Evolutionary conservation across 2,113 vertebrate species (phyloP), one percentile per base, ranked within the genome.

Genomic region (Pogonocichla stellata): DNA sequence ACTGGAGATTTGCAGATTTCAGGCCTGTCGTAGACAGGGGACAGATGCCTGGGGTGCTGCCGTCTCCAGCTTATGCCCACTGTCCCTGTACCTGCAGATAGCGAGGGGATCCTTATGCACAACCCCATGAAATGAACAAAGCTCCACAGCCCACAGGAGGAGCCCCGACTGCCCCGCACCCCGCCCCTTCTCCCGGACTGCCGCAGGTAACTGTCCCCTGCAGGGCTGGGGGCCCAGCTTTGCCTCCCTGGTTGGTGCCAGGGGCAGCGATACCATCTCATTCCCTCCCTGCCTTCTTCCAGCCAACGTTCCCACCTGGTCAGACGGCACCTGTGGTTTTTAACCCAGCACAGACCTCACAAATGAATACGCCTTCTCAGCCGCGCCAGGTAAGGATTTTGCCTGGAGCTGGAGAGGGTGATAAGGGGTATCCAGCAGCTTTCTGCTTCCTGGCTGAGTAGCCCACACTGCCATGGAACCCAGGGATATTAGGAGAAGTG

Each of bases 121-220:
- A 98, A 98, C 98, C 98, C 98, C 98, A 98, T 99, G 99, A 99
- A 99, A 99, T 99, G 99, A 99, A 99, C 98, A 99, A 99, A 99
- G 98, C 99, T 98, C 99, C 99, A 98, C 99, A 99, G 98, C 98
- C 99, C 98, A 98, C 99, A 99, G 99, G 98, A 97, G 99, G 98
- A 99, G 97, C 98, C 98, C 98, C 98, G 84, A 97, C 99, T 91
- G 98, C 99, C 98, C 99, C 99, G 95, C 99, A 98, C 98, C 99
- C 98, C 81, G 98, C 99, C 98, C 98, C 99, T 92, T 99, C 99
- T 98, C 99, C 99, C 6, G 99, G 99, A 98, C 98, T 99, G 92
- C 98, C 99, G 96, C 99, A 99, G 99, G 99, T 99, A 98, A 98
- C 71, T 0, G 0, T 58, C 25, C 54, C 19, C 19, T 50, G 33